A percentile compares a stretch with the other conserved stretches of the same genome.
Evolutionary conservation across 2,113 vertebrate species (phyloP).

Genomic region (Taxidea taxus): DNA sequence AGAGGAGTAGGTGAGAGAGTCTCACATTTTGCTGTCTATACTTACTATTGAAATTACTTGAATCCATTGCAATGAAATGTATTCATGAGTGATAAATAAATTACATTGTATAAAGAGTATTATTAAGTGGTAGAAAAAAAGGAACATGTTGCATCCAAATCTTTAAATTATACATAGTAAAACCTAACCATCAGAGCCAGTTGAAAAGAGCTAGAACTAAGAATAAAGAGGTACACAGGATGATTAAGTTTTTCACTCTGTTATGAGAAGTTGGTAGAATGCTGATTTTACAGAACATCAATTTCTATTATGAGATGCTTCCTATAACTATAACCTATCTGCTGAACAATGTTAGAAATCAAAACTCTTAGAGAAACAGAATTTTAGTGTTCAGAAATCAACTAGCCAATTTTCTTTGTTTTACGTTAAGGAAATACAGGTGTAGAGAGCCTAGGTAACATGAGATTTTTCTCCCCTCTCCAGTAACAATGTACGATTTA

Average conservation of each 20-base stretch:
- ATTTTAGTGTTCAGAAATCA: slow-evolving; percentile 11
- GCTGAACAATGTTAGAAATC: background rate
- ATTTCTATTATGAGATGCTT: background rate
- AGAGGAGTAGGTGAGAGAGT: background rate
- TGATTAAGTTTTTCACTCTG: background rate
- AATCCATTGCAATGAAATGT: slow-evolving; percentile 16
- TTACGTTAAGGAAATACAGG: background rate
- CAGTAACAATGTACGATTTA: background rate
- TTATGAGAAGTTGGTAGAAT: background rate
- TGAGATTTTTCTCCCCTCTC: background rate
- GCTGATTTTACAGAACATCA: background rate
- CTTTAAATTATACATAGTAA: background rate
- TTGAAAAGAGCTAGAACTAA: background rate
- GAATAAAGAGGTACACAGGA: background rate
- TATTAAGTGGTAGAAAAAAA: background rate
- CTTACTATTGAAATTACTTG: background rate
- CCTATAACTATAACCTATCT: background rate
- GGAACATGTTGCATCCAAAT: background rate
- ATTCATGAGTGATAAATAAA: background rate
- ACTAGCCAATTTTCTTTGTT: background rate
- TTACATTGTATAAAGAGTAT: background rate
- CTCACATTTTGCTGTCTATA: background rate
- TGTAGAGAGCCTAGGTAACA: background rate
- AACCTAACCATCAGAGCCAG: background rate
- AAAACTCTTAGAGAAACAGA: background rate